Base-by-base conservation (phyloP, 2,888 invertebrate genomes). In the Cheilosia soror region DNA sequence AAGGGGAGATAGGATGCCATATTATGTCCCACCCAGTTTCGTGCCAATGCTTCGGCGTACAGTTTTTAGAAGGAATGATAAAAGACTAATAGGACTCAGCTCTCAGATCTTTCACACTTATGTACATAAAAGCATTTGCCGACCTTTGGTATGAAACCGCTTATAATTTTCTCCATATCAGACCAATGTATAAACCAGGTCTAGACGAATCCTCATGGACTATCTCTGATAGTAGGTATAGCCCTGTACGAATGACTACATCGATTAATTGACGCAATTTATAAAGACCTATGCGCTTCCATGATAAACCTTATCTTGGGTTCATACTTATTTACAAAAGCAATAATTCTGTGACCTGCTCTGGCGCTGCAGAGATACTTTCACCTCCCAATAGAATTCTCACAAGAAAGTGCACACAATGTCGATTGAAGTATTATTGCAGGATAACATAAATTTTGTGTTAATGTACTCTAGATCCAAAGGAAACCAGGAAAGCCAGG, bases 371-470 rank as follows among this genome's bases (percentile, higher is more conserved):
- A 25, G 20, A 51, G 51, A 51, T 51, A 73, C 42, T 73, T 73
- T 73, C 58, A 44, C 73, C 53, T 63, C 63, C 51, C 62, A 51
- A 63, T 63, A 63, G 73, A 73, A 33, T 58, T 7, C 51, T 37
- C 51, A 33, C 44, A 57, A 44, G 49, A 71, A 75, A 65, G 63
- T 65, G 65, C 53, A 63, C 73, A 63, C 73, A 57, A 73, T 63
- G 44, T n/a, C 53, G 11, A 73, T 86, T 87, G 87, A 88, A 88
- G 82, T 88, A 88, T 86, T 80, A 87, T 81, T 88, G 87, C 88
- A 88, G 88, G 86, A 86, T 86, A 87, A 79, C 87, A 87, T 88
- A 88, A 87, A 88, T 88, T 80, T 82, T 87, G 58, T 81, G 60
- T 75, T 87, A 88, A 87, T 88, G 69, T 82, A 87, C 60, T 42